Evolutionary conservation across 2,888 invertebrate genomes (phyloP), one percentile per base, ranked within the genome.

Genomic region (Plagiodera versicolora): DNA sequence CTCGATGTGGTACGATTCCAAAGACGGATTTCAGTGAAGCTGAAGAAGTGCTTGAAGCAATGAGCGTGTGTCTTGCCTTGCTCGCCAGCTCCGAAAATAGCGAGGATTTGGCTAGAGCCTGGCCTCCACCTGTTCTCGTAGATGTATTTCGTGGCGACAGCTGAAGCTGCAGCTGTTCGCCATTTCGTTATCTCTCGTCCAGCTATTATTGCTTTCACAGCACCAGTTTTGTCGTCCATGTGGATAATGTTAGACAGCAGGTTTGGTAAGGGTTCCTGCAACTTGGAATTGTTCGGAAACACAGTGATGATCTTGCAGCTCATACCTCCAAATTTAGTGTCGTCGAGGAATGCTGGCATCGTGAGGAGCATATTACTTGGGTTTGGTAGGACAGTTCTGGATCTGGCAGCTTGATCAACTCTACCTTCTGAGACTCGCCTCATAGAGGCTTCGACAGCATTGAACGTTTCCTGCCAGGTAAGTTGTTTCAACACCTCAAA

Each of bases 91-190:
- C 86, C 86, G 3, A 85, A 67, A 63, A 86, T 81, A 1, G 83
- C 77, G 49, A 83, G 68, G 45, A 77, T 69, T 44, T 72, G 67
- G 44, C 71, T 66, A 58, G 68, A 63, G 16, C 20, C 16, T 16
- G 24, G 44, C 65, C 64, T 72, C 44, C 51, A 61, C 0, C 53
- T 57, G 6, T 65, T 56, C 19, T 45, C 70, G 67, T 72, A 73
- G 0, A 86, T 73, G 70, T 83, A 76, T 68, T 83, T 83, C 1
- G 85, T 85, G 9, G 85, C 85, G 1, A 84, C 81, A 48, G 82
- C 76, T 0, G 85, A 85, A 2, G 85, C 84, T n/a, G 84, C 82
- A 0, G 84, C 85, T 1, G 86, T 86, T 62, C 86, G 79, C 83
- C 84, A 83, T 0, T 81, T 81, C 5, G 86, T 86, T 17, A 86